Evolutionary conservation across 2,113 vertebrate species (phyloP).

Genomic region (Struthidea cinerea): DNA sequence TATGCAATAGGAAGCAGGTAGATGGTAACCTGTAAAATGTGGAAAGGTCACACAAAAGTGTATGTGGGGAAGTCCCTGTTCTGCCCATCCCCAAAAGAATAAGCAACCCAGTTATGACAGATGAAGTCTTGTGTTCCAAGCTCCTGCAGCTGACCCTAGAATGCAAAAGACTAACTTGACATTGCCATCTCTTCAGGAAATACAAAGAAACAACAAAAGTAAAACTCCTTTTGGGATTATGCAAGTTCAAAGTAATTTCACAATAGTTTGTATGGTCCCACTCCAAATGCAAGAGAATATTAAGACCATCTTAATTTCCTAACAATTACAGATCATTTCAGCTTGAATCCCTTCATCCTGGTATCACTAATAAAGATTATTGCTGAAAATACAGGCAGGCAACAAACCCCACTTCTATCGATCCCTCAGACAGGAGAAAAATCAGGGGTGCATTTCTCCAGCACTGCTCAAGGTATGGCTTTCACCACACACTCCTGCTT

Average conservation of each 20-base stretch:
- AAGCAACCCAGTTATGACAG: not conserved
- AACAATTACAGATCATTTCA: not conserved
- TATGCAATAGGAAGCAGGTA: not conserved
- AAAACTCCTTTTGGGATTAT: not conserved
- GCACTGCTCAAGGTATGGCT: not conserved
- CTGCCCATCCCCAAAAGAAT: not conserved
- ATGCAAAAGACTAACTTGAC: not conserved
- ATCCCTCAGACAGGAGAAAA: not conserved
- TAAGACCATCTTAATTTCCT: not conserved
- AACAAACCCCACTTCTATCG: not conserved
- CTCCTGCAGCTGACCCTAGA: not conserved
- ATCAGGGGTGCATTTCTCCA: not conserved
- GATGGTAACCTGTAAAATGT: not conserved
- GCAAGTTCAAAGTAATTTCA: not conserved
- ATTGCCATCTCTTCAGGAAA: not conserved
- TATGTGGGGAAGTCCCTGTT: not conserved
- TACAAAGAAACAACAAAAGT: not conserved
- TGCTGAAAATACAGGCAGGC: not conserved
- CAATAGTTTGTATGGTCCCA: not conserved
- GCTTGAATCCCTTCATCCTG: not conserved
- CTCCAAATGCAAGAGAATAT: not conserved
- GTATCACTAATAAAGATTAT: not conserved
- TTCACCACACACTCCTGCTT: not conserved
- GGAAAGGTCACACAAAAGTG: not conserved
- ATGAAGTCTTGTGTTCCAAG: not conserved